A percentile compares a stretch with the other conserved stretches of the same genome.
Conservation (phyloP, 2,113 vertebrate species). For the Vireo altiloquus region DNA sequence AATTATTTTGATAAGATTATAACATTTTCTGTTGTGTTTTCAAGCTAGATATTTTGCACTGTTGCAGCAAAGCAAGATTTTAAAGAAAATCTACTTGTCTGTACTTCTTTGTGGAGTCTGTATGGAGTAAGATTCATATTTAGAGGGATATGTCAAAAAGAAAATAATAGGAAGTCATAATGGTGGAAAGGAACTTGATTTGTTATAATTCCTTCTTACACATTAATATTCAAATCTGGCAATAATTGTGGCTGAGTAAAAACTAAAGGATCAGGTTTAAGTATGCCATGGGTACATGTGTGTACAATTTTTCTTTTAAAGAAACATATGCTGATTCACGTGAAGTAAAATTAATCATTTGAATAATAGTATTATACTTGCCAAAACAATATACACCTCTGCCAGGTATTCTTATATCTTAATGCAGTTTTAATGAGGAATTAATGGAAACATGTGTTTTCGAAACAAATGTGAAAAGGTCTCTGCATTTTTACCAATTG, state of each 20-base stretch:
- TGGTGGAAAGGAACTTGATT: neutral
- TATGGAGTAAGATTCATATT: neutral
- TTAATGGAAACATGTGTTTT: slow-evolving; percentile 1
- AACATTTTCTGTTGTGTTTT: neutral
- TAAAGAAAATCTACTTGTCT: neutral
- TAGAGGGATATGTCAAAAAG: neutral
- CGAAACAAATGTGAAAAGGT: neutral
- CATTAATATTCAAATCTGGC: neutral
- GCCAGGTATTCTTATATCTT: neutral
- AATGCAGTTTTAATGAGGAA: slow-evolving; percentile 39
- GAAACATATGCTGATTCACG: neutral
- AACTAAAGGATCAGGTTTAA: neutral
- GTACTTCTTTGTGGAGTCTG: neutral
- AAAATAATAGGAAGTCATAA: neutral
- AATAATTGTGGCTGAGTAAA: neutral
- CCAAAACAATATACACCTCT: slow-evolving; percentile 30
- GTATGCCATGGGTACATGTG: neutral
- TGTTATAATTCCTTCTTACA: neutral
- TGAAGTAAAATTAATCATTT: slow-evolving; percentile 15
- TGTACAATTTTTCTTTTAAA: neutral
- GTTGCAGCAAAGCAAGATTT: neutral
- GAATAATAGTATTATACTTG: neutral
- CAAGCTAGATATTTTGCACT: neutral
- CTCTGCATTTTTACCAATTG: slow-evolving; percentile 29
- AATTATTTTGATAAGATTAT: neutral